Evolutionary conservation across 2,888 invertebrate species (phyloP).

Genomic region (Pemphredon lugubris): DNA sequence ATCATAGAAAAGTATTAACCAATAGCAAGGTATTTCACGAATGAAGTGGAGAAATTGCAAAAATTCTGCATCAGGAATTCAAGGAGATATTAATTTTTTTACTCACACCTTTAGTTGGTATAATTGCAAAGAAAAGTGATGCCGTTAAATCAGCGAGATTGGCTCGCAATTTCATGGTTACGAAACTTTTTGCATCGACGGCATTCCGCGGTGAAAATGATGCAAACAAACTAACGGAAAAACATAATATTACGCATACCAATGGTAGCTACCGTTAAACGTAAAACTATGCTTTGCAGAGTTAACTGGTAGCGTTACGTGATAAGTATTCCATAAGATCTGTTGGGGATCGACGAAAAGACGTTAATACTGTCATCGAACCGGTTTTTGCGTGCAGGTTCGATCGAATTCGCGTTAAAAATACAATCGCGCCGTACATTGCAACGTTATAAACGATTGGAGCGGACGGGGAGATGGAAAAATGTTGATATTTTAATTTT

Average conservation of each 20-base stretch:
- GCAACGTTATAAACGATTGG: slow-evolving; percentile 11
- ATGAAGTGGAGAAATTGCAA: too few species aligned
- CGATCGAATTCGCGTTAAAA: slow-evolving; percentile 34
- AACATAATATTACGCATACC: slow-evolving; percentile 24
- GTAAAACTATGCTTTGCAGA: slow-evolving; percentile 27
- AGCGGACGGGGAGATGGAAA: not conserved
- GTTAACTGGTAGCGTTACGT: slow-evolving; percentile 17
- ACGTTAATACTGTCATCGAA: slow-evolving; percentile 39
- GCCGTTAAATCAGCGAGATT: too few species aligned
- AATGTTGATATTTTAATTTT: slow-evolving; percentile 43
- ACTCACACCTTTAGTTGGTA: too few species aligned
- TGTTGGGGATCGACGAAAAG: slow-evolving; percentile 32
- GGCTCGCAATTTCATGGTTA: too few species aligned
- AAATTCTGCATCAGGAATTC: too few species aligned
- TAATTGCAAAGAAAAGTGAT: too few species aligned
- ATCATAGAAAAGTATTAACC: too few species aligned
- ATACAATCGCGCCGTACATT: slow-evolving; percentile 13
- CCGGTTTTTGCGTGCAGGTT: slow-evolving; percentile 31
- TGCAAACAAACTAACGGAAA: slow-evolving; percentile 2
- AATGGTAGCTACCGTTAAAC: slow-evolving; percentile 5
- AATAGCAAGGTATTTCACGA: too few species aligned
- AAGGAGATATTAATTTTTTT: too few species aligned
- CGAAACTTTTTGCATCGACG: not conserved
- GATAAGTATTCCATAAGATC: slow-evolving; percentile 26
- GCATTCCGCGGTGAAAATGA: not conserved